Base-by-base conservation (phyloP, 2,797 vertebrate genomes). In the Pempheris klunzingeri region DNA sequence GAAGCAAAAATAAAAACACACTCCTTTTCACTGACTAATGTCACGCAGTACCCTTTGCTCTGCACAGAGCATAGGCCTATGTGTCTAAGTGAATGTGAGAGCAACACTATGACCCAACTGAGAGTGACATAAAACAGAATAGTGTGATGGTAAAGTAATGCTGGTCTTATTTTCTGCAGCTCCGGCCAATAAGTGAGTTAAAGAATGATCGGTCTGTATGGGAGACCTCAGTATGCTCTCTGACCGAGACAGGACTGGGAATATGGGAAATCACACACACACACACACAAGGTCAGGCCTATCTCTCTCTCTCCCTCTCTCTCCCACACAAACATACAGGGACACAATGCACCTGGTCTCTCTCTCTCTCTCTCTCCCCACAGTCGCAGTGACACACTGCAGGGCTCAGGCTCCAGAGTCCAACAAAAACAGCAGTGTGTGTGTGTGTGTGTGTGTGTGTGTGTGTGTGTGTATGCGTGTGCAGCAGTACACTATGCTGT, bases 381-480 rank as follows among this genome's bases (percentile, higher is more conserved):
- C 15, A 50, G 77, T 71, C n/a, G 1, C 64, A 38, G 78, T 90
- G 90, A 92, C 90, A 92, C 86, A 78, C 79, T 88, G 83, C 91
- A 93, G 91, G 90, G 89, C 89, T 85, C 57, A 85, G 74, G 73
- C 80, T 77, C 66, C 71, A 18, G 18, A 74, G 49, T 91, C 87
- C 87, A 90, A 93, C 84, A 87, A 88, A 92, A 93, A 92, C 90
- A 93, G 77, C 81, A 71, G 71, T 80, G 87, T 82, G 83, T 74
- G 77, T 78, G 74, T 80, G 67, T 66, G 46, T 61, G 75, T 74
- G 62, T 85, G 74, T 52, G 60, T 55, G 58, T 68, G 60, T 67
- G 60, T 60, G 78, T 63, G 76, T 75, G 39, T 77, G 74, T 70
- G 76, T n/a, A n/a, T n/a, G n/a, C n/a, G n/a, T n/a, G 38, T 36